Evolutionary conservation across 2,113 vertebrate species (phyloP), one percentile per base, ranked within the genome.

Genomic region (Actinemys pallida): DNA sequence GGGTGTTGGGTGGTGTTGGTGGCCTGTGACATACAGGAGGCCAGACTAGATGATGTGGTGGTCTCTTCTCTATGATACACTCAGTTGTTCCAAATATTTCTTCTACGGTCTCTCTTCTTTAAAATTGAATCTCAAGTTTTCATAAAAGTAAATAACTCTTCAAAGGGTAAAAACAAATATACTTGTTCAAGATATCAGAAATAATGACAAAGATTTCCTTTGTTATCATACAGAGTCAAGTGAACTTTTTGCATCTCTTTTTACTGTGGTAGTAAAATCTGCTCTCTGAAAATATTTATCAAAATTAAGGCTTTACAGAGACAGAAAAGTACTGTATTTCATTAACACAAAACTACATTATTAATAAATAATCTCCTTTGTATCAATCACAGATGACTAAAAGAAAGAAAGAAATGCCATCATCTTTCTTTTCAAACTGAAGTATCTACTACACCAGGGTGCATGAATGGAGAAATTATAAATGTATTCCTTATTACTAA

Each of bases 401-500:
- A 75, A 0, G 39, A 76, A 76, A 76, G 25, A 65, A 47, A 17
- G 0, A 6, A 27, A 4, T 22, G 5, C 78, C 2, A 29, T n/a
- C 50, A 53, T 16, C 8, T 83, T 88, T 83, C 39, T 57, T 80
- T 83, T 54, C 45, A 88, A 90, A 90, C 6, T 49, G 11, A 39
- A 47, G 79, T 80, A 20, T 56, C 6, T 82, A 65, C 45, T 82
- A 65, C 39, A 92, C 0, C 6, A 52, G 93, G 4, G 86, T 75
- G 31, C 59, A 88, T 96, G 92, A 79, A 86, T 22, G 24, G 88
- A 91, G 10, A 94, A 95, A 91, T 50, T 85, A 45, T 8, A 88
- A 57, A 92, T 1, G 84, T 76, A 59, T 31, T 75, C 12, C 52
- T 95, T 56, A 94, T 92, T 85, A 90, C 86, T 93, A 96, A 95